Percentiles rank a stretch among this genome's conserved stretches.
These are phyloP conservation scores for Chamaea fasciata DNA, from an alignment of 2,113 vertebrate genomes.

Conservation along the genomic window DNA sequence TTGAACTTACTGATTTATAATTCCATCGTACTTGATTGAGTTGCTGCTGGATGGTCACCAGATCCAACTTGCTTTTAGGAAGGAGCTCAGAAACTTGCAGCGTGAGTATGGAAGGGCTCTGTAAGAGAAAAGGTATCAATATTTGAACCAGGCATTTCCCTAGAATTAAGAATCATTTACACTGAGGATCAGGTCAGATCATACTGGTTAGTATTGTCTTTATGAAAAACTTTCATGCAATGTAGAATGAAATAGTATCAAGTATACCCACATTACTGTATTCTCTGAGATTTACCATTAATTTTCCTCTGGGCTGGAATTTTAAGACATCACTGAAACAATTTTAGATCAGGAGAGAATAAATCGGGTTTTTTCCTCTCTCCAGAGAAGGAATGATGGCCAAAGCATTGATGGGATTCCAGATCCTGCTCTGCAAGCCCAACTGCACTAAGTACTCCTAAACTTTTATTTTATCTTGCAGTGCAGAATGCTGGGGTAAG, in stretches of 20 bases:
- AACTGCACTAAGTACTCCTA: background rate
- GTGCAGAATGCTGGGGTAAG: background rate
- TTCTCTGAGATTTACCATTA: background rate
- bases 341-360: background rate
- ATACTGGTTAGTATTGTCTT: background rate
- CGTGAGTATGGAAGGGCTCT: rapidly evolving
- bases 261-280: background rate
- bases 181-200: background rate
- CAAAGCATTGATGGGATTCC: background rate
- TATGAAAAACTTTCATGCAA: background rate
- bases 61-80: background rate
- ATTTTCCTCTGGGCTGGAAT: background rate
- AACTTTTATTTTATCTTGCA: background rate
- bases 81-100: background rate
- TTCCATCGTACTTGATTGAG: background rate
- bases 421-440: background rate
- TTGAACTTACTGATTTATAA: background rate
- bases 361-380: background rate
- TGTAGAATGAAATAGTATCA: rapidly evolving
- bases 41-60: background rate
- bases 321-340: background rate
- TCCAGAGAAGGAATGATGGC: background rate
- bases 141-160: background rate
- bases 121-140: background rate
- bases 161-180: background rate